Percentiles rank a stretch among this genome's conserved stretches.
phyloP scores from a whole-genome alignment of 1,140 invertebrate genomes.

The Hestina assimilis region DNA sequence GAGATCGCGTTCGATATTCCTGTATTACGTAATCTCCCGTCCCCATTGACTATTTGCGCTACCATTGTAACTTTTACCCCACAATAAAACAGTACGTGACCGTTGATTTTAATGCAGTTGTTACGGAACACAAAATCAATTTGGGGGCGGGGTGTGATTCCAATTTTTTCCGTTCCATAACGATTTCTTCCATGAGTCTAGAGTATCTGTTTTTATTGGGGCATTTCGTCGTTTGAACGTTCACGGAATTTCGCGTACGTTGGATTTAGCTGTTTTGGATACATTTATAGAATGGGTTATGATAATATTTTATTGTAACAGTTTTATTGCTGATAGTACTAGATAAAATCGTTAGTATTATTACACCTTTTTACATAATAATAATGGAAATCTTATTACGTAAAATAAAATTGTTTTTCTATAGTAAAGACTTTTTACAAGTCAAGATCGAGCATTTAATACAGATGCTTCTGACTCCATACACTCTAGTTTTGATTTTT shows the following conservation, averaged over 20 bases:
- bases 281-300: background rate
- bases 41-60: constrained; percentile 41
- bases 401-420: no score
- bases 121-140: constrained; percentile 53
- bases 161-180: constrained; percentile 30
- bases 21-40: constrained; percentile 20
- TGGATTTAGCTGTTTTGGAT: background rate
- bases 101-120: constrained; percentile 45
- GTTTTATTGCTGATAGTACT: no score
- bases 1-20: constrained; percentile 11
- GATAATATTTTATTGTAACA: background rate
- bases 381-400: no score
- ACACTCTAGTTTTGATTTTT: no score
- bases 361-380: no score
- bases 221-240: background rate
- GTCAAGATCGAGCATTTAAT: no score
- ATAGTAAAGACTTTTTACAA: no score
- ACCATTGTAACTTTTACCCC: constrained; percentile 53
- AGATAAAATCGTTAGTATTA: no score
- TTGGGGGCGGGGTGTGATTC: constrained; percentile 38
- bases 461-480: no score
- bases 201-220: constrained; percentile 6
- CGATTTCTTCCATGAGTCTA: background rate
- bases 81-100: constrained; percentile 62
- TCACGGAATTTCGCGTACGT: background rate